Base-by-base conservation (phyloP, 2,113 vertebrate genomes). In the Gadus chalcogrammus region DNA sequence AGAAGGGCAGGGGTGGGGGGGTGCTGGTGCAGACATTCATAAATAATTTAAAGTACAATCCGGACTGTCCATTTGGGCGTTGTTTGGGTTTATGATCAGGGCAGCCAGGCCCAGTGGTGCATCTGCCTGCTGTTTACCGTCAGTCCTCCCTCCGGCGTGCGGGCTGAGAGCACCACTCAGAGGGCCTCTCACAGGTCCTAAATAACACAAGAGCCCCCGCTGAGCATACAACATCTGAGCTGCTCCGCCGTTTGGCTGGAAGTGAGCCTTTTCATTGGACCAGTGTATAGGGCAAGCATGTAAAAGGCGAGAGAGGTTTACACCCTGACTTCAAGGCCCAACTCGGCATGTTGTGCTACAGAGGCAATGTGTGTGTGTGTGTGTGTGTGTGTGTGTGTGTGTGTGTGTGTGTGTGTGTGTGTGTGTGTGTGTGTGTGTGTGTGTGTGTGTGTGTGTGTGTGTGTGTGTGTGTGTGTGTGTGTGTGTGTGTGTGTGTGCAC, bases 181-280 rank as follows among this genome's bases (percentile, higher is more conserved):
- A 90, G 85, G 82, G 83, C 76, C 84, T 70, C 79, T 82, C 79
- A 82, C 67, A 69, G 82, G 78, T 87, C 88, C 86, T 92, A 91
- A 91, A 92, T 91, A 89, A 88, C 84, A 72, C 70, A 12, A 76
- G 66, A 79, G 79, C 75, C 78, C 38, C 85, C 84, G 69, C 78
- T 83, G 74, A 88, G 82, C 79, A 83, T 82, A 83, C 88, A 90
- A 78, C 42, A 9, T 48, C 86, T 87, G 83, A 87, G 85, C 81
- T 55, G 78, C 85, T 84, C 87, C 88, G 84, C 85, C 75, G 42
- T 48, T 79, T 35, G 82, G 82, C 85, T 91, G 90, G 88, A 91
- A 92, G 91, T 87, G 87, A 91, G 81, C 78, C 89, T 13, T 92
- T 91, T 91, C 90, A 91, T 91, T 87, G 87, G 85, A 86, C 76